Base-by-base conservation (phyloP, 2,888 invertebrate species). In the Rhimphoctona megacephalus region DNA sequence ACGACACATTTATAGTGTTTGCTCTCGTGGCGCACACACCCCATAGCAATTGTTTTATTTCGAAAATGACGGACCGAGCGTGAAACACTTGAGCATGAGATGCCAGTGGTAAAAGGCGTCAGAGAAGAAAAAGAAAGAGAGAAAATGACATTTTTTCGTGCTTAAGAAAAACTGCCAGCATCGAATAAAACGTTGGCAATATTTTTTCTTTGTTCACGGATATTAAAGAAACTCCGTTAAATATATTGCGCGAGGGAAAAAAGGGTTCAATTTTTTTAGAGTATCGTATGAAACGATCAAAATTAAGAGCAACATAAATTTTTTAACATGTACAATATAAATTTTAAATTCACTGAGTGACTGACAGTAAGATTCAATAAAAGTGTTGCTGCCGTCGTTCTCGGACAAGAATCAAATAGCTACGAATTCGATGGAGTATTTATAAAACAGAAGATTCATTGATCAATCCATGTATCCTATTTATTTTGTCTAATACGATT, bases 1-100 rank as follows among this genome's bases (percentile, higher is more conserved):
- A 88, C 74, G 81, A 86, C 85, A 74, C 81, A 74, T 85, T 82
- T 86, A 82, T 83, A 84, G 74, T 84, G 83, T 88, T 88, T 85
- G 85, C 77, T 64, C 83, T 61, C 52, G 61, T 73, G 67, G 61
- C 61, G 61, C 70, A 46, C 81, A 69, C 72, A 69, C 76, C 22
- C 22, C 49, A 30, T 57, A 54, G 76, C 83, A 81, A 85, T 84
- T 79, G 84, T 81, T 83, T 82, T 66, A 87, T 84, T 85, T 81
- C 67, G 52, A 79, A 85, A 88, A 85, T 85, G 85, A 87, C 83
- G 81, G 64, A 67, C 73, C 49, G 86, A 72, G 79, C 77, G 54
- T 74, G 74, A 78, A 83, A 78, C 66, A 52, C 83, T 78, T 74
- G 67, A 49, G 72, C 70, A 54, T 54, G 76, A 49, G 81, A 78